Base-by-base conservation (phyloP, 2,113 vertebrate species). In the Tragelaphus buxtoni region DNA sequence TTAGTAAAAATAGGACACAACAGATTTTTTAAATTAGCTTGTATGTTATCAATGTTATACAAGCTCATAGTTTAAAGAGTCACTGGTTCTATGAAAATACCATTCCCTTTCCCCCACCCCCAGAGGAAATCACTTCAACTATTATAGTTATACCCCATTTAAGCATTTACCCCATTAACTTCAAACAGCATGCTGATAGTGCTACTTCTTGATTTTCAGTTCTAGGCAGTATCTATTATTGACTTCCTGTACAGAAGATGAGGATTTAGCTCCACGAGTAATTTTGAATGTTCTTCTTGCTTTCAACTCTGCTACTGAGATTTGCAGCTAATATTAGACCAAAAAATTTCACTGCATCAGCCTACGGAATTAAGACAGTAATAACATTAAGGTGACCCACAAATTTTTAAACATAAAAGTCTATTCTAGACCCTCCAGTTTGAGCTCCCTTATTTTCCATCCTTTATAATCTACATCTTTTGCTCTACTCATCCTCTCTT, bases 321-420 rank as follows among this genome's bases (percentile, higher is more conserved):
- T 91, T 76, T 91, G 18, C 35, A 91, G 42, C 88, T 88, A 88
- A 94, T 84, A 63, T 87, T 81, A 74, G 24, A 79, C 58, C 12
- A 47, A 72, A 90, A 94, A 74, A 28, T 55, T 32, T 90, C 69
- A 90, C 28, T 91, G 32, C 49, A 8, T 89, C 93, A 88, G 20
- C 74, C 74, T 96, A 42, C 17, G 10, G 55, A 69, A 92, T 95
- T 95, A 72, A 95, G 92, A 92, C 61, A 95, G 22, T 79, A 89
- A 95, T 93, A 93, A 81, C 61, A 60, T 93, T 93, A 93, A 92
- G 58, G 58, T 80, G 58, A 85, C 60, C 58, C 79, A 92, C 56
- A 92, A 92, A 60, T 95, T 79, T 69, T 58, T 92, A 80, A 89
- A 60, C 35, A 32, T 80, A 51, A 88, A 30, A 77, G 26, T 83